Percentiles rank a stretch among this genome's conserved stretches.
phyloP scores from a whole-genome alignment of 30 jellyfish, hydroid and myxozoan genomes.

The Mastigias papua region DNA sequence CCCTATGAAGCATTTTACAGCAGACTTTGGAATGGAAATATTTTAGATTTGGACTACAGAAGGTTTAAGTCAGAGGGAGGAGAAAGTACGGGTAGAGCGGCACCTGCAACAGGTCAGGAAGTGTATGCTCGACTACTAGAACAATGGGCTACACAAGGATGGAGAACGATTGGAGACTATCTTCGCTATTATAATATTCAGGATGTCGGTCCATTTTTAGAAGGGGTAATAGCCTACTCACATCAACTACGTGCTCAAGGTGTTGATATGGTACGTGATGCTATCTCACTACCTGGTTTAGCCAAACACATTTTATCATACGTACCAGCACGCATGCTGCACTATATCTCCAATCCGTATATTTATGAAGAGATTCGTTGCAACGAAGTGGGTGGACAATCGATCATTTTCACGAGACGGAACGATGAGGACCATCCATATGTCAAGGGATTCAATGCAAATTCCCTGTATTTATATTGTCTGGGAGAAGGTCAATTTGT shows the following conservation, averaged over 20 bases:
- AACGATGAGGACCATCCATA: constrained; percentile 1
- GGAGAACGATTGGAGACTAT: neutral
- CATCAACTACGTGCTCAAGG: neutral
- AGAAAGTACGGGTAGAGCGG: too few relatives aligned
- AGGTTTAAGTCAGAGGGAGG: neutral
- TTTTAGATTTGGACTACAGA: neutral
- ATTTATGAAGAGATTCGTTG: neutral
- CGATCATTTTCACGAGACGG: neutral
- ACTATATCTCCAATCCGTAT: neutral
- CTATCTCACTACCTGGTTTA: constrained; percentile 10
- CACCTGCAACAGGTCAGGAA: neutral
- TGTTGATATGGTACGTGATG: constrained; percentile 10
- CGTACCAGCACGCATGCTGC: neutral
- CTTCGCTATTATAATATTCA: neutral
- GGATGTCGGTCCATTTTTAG: constrained; percentile 2
- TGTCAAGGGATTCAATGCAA: constrained; percentile 1
- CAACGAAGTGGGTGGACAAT: constrained; percentile 35
- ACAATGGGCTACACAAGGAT: neutral
- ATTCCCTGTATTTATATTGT: constrained; percentile 11
- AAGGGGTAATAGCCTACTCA: neutral
- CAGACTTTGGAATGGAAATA: constrained; percentile 1
- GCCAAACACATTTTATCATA: neutral
- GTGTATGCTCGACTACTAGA: neutral
- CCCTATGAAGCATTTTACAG: constrained; percentile 29
- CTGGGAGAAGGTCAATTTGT: constrained; percentile 1